Evolutionary conservation across 1,140 invertebrate genomes (phyloP), one percentile per base, ranked within the genome.

Genomic region (Neodiprion virginianus): DNA sequence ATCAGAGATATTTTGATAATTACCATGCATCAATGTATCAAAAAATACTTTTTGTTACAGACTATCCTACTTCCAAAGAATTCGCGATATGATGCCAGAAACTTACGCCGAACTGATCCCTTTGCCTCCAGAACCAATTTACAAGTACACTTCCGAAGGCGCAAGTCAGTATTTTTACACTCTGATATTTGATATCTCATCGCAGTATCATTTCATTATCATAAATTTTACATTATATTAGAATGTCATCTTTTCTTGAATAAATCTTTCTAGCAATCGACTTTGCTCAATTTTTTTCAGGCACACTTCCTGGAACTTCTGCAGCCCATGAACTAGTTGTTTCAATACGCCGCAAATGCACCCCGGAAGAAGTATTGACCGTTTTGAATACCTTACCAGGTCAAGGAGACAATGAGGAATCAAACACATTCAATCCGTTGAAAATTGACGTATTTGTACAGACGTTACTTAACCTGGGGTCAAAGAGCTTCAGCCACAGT

Each of bases 401-500:
- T 81, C 94, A 93, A 11, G 91, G 93, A 1, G 94, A 95, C 80
- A 92, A 92, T 79, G 93, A 92, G 80, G 93, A 94, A 78, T 87
- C 88, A 47, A 93, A 92, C 48, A 89, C 92, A 23, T 95, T 94
- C 82, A 98, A 98, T 89, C 96, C 96, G 0, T 85, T 98, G 48
- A 97, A 98, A 88, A 98, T 99, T 67, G 97, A 99, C 83, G 96
- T 99, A 0, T 99, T 99, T 87, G 95, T 98, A 8, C 96, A 98
- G 81, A 98, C 97, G 0, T 87, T 99, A 73, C 89, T 99, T 0
- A 95, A 97, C 84, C 88, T 99, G 65, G 98, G 97, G 23, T 96
- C 95, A 2, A 99, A 99, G 89, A 99, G 97, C 82, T 98, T 99
- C 83, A 98, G 97, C 78, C 98, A 99, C 85, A 97, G 96, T 79